Evolutionary conservation across 1,140 invertebrate species (phyloP).

Genomic region (Ooceraea biroi): DNA sequence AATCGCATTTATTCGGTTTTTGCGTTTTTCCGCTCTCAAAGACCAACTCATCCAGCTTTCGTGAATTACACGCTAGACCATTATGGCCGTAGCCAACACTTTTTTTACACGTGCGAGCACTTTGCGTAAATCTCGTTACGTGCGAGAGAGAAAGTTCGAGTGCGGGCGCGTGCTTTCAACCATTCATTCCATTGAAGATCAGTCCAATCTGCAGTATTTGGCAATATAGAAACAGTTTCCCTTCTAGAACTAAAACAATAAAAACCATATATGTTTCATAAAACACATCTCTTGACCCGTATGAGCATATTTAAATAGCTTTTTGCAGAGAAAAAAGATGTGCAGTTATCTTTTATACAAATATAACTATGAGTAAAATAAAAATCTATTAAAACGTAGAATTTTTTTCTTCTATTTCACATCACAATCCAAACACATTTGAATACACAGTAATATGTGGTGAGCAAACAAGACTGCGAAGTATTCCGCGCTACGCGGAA

Average conservation of each 20-base stretch:
- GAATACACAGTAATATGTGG: neutral
- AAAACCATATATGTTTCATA: neutral
- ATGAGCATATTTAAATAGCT: neutral
- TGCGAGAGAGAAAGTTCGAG: neutral
- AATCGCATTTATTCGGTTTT: neutral
- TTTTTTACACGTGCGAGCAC: constrained; percentile 19
- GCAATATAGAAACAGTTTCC: neutral
- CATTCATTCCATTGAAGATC: constrained; percentile 23
- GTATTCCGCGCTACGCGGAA: no score
- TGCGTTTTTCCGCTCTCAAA: neutral
- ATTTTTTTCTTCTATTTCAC: neutral
- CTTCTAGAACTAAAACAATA: neutral
- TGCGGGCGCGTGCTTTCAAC: constrained; percentile 7
- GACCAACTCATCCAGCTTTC: neutral
- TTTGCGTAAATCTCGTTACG: constrained; percentile 45
- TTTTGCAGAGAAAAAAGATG: no score
- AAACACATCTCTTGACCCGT: neutral
- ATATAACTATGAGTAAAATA: neutral
- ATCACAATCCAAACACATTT: neutral
- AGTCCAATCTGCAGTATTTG: neutral
- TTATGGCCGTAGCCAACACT: constrained; percentile 1
- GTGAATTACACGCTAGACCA: constrained; percentile 16
- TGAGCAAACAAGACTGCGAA: neutral
- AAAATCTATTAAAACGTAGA: neutral
- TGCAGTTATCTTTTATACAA: neutral